These are phyloP conservation scores for Heterodera carotae DNA, from an alignment of 1,140 invertebrate genomes.

Conservation along the genomic window DNA sequence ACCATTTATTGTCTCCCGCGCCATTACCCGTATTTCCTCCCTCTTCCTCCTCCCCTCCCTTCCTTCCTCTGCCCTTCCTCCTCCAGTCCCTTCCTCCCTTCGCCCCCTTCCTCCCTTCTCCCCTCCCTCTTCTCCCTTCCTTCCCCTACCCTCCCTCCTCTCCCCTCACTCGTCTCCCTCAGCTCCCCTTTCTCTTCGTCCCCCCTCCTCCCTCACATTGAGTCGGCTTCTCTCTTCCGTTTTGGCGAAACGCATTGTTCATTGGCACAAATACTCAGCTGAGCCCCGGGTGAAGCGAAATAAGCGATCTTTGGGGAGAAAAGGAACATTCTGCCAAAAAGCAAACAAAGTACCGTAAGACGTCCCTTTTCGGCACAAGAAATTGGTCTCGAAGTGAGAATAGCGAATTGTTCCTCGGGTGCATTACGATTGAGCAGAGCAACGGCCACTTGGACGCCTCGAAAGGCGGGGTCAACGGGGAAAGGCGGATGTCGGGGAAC, in stretches of 20 bases:
- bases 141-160: neutral
- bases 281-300: conserved; percentile 42
- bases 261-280: conserved; percentile 49
- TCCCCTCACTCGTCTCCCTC: no score
- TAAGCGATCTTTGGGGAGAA: conserved; percentile 29
- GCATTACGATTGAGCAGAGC: conserved; percentile 19
- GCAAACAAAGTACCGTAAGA: conserved; percentile 30
- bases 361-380: conserved; percentile 45
- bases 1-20: no score
- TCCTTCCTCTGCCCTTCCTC: neutral
- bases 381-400: conserved; percentile 38
- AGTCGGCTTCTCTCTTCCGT: conserved; percentile 19
- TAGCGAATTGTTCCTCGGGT: conserved; percentile 32
- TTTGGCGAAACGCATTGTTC: conserved; percentile 48
- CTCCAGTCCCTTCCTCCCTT: neutral
- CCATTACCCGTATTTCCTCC: no score
- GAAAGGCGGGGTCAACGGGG: conserved; percentile 16
- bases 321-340: neutral
- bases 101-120: neutral
- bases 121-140: no score
- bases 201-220: neutral
- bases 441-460: conserved; percentile 11
- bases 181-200: no score
- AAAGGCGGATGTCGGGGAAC: conserved; percentile 14
- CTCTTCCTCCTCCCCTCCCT: neutral